Evolutionary conservation across 2,888 invertebrate genomes (phyloP).

Genomic region (Gonocerus acuteangulatus): DNA sequence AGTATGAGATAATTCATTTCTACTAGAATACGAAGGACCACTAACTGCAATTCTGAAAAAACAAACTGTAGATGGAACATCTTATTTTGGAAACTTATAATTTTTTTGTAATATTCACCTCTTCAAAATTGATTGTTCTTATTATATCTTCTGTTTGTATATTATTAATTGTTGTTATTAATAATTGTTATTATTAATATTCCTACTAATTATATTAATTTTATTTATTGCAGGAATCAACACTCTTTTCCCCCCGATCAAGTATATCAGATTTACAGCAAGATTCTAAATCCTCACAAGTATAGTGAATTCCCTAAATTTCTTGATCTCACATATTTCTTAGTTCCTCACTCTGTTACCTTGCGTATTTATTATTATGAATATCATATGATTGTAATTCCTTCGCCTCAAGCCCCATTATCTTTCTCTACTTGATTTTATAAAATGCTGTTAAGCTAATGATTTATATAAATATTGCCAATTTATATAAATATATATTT

Average conservation of each 20-base stretch:
- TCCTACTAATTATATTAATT: no score
- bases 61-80: no score
- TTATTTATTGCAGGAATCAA: slow-evolving; percentile 35
- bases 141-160: no score
- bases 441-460: slow-evolving; percentile 13
- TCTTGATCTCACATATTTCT: slow-evolving; percentile 32
- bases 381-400: not conserved
- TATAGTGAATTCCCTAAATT: slow-evolving; percentile 33
- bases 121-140: no score
- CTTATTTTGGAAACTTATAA: no score
- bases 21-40: no score
- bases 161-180: no score
- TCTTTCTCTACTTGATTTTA: slow-evolving; percentile 1
- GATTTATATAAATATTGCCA: slow-evolving; percentile 17
- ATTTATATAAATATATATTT: slow-evolving; percentile 13
- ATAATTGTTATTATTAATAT: no score
- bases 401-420: slow-evolving; percentile 3
- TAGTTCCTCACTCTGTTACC: slow-evolving; percentile 34
- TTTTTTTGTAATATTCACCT: no score
- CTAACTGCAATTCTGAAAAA: no score
- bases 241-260: slow-evolving; percentile 35
- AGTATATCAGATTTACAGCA: slow-evolving; percentile 35
- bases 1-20: no score
- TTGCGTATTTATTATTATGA: slow-evolving; percentile 18
- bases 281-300: slow-evolving; percentile 38